Evolutionary conservation across 2,797 vertebrate species (phyloP), one percentile per base, ranked within the genome.

Genomic region (Ambastaia sidthimunki): DNA sequence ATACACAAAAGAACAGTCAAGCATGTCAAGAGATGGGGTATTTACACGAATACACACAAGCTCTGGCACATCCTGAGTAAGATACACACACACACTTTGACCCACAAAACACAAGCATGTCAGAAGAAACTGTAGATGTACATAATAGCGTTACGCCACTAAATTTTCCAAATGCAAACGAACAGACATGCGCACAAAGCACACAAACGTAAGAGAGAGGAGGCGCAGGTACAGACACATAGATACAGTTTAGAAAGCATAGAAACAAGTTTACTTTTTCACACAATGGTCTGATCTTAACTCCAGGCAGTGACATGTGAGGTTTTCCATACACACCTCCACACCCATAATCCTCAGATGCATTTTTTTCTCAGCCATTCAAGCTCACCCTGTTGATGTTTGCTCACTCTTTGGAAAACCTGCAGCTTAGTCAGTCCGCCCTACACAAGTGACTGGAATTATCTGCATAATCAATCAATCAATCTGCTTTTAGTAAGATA

Each of bases 11-110:
- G 71, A 59, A 74, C 21, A 71, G 23, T 44, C 52, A n/a, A 31
- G 6, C 28, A 50, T 41, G 91, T 88, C 62, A 65, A 65, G 62
- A 31, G 62, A 37, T 65, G 2, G 62, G 62, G 37, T 63, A 63
- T 34, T 34, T 34, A 74, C 78, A 77, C 55, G 7, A n/a, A 74
- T 47, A 66, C 44, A 79, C 60, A 72, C 78, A 73, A 78, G 68
- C 59, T 78, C 76, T 44, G 78, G 78, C 70, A 73, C 78, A 73
- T 73, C 60, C 69, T 65, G 25, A 65, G 68, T 23, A 34, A 78
- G 59, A 59, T 54, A 54, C 21, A 78, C 21, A 37, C n/a, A 78
- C 68, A 71, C 68, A 37, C 34, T 65, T 78, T 78, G 59, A 71
- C 59, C 68, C 71, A 71, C 21, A 5, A 60, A 70, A 34, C 9